These are phyloP conservation scores for Polylopha cassiicola DNA, from an alignment of 2,888 invertebrate species.

Conservation along the genomic window DNA sequence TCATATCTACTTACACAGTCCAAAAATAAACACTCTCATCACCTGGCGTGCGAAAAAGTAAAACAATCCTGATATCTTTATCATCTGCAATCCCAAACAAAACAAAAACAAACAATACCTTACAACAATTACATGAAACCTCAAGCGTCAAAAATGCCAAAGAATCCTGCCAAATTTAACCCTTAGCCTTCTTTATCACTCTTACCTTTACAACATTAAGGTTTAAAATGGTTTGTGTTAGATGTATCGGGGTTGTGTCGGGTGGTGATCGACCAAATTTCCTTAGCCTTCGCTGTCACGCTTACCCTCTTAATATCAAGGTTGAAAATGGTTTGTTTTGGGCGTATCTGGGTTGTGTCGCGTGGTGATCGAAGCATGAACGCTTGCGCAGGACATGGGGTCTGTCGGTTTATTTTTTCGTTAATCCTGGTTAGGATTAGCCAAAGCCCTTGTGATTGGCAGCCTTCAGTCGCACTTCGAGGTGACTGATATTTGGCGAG, in stretches of 20 bases:
- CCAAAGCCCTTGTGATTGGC: slow-evolving; percentile 75
- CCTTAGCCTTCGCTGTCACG: too few relatives aligned
- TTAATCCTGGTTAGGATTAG: slow-evolving; percentile 74
- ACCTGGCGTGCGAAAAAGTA: too few relatives aligned
- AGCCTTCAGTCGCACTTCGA: slow-evolving; percentile 69
- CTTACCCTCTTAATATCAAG: too few relatives aligned
- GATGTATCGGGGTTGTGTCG: too few relatives aligned
- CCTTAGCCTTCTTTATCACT: not conserved
- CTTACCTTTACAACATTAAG: slow-evolving; percentile 22
- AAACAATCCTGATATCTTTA: too few relatives aligned
- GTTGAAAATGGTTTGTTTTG: too few relatives aligned
- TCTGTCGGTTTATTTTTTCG: slow-evolving; percentile 68
- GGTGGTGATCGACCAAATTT: too few relatives aligned
- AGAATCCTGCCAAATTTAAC: slow-evolving; percentile 30
- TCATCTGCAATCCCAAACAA: slow-evolving; percentile 24
- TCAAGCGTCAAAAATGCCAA: slow-evolving; percentile 69
- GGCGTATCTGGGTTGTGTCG: too few relatives aligned
- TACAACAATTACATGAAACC: slow-evolving; percentile 72
- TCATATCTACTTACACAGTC: too few relatives aligned
- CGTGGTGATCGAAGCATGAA: slow-evolving; percentile 66
- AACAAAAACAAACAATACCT: slow-evolving; percentile 61
- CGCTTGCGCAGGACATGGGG: slow-evolving; percentile 69
- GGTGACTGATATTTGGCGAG: slow-evolving; percentile 35
- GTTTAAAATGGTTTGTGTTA: slow-evolving; percentile 27
- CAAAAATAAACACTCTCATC: too few relatives aligned